Percentiles rank a stretch among this genome's conserved stretches.
Conservation (phyloP, 53 echinoderm and acorn worm genomes). For the Actinopyga echinites region DNA sequence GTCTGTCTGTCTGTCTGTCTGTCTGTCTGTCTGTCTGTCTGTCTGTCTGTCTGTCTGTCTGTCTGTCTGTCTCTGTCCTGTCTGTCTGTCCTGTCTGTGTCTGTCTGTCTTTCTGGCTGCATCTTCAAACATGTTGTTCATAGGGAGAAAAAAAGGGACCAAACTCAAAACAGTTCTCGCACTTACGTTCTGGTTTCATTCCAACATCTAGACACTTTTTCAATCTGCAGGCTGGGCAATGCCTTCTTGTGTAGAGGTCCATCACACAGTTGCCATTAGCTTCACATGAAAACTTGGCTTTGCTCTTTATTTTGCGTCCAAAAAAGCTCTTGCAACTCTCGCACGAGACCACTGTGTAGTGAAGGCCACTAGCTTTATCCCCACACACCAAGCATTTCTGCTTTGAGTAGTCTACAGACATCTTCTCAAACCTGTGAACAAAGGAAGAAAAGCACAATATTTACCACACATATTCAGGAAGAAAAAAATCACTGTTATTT, state of each 20-base stretch:
- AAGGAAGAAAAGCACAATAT: no score
- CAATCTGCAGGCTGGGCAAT: conserved; percentile 95
- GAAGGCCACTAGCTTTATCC: conserved; percentile 99
- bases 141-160: background rate
- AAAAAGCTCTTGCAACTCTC: conserved; percentile 99
- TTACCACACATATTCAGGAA: no score
- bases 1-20: no score
- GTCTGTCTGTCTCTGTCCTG: no score
- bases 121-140: no score
- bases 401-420: conserved; percentile 98
- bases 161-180: background rate
- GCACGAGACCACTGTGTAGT: conserved; percentile 97
- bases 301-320: conserved; percentile 99
- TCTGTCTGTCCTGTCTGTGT: no score
- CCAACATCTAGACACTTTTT: conserved; percentile 98
- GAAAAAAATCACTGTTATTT: no score
- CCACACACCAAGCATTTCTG: conserved; percentile 98
- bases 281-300: conserved; percentile 97
- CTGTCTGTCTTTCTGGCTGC: no score
- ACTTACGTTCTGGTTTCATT: conserved; percentile 99
- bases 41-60: no score
- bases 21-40: no score
- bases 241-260: conserved; percentile 95
- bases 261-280: conserved; percentile 99
- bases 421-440: conserved; percentile 87